These are phyloP conservation scores for Mesocricetus auratus DNA, from an alignment of 2,113 vertebrate genomes.

Conservation along the genomic window DNA sequence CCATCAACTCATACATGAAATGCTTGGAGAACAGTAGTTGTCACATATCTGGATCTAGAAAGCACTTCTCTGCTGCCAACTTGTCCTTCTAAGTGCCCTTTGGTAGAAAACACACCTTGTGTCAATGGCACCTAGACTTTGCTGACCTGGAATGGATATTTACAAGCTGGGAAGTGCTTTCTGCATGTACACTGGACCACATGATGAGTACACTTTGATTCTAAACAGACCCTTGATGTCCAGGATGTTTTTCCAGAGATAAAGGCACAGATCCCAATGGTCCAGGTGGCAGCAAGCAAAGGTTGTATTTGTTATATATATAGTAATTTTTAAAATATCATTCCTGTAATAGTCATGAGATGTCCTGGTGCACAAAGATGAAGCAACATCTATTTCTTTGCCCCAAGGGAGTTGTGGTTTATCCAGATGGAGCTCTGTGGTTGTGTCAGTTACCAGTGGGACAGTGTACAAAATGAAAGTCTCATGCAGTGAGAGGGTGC, in stretches of 20 bases:
- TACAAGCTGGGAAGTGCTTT: slow-evolving; percentile 3
- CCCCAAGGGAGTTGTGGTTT: not conserved
- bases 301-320: slow-evolving; percentile 1
- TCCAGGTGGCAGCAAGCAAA: slow-evolving; percentile 11
- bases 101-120: not conserved
- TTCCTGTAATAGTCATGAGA: not conserved
- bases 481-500: not conserved
- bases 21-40: not conserved
- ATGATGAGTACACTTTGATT: slow-evolving; percentile 15
- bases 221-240: not conserved
- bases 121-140: slow-evolving; percentile 27
- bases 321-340: slow-evolving; percentile 1
- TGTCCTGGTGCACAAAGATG: not conserved
- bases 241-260: not conserved
- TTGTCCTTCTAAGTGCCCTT: slow-evolving; percentile 29
- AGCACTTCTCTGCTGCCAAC: slow-evolving; percentile 15
- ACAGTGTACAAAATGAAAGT: not conserved
- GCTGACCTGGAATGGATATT: slow-evolving; percentile 32
- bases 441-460: not conserved
- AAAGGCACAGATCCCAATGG: not conserved
- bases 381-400: not conserved
- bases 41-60: slow-evolving; percentile 26
- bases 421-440: not conserved
- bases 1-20: slow-evolving; percentile 35
- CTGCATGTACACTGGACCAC: not conserved